These are phyloP conservation scores for Scalopus aquaticus DNA, from an alignment of 2,113 vertebrate species.

Conservation along the genomic window DNA sequence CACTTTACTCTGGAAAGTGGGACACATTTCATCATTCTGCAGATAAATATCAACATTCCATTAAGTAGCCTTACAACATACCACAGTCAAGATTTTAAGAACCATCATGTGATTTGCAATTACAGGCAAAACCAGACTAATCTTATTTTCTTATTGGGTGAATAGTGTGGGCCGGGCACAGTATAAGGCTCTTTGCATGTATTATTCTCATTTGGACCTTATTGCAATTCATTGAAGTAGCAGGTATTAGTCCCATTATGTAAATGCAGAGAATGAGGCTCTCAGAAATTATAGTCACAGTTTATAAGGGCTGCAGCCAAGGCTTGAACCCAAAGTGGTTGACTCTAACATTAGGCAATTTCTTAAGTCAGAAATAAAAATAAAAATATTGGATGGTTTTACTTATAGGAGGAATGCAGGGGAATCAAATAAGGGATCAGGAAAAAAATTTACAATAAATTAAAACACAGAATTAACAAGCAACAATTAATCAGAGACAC, in stretches of 20 bases:
- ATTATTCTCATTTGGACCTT: neutral
- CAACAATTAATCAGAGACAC: too few species aligned
- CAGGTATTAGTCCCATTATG: neutral
- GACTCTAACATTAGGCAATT: neutral
- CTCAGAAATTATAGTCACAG: neutral
- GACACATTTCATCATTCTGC: too few species aligned
- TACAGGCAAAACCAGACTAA: neutral
- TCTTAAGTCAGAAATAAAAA: too few species aligned
- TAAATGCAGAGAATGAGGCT: neutral
- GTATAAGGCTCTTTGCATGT: neutral
- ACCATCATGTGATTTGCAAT: neutral
- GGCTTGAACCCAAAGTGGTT: neutral
- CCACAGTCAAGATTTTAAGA: neutral
- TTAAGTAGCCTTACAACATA: too few species aligned
- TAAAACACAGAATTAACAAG: too few species aligned
- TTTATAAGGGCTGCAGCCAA: neutral
- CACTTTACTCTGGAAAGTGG: too few species aligned
- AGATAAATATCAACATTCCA: too few species aligned
- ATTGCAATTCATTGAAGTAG: neutral
- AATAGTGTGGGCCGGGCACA: neutral
- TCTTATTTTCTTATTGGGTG: neutral
- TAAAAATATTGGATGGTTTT: too few species aligned
- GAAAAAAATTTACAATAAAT: too few species aligned
- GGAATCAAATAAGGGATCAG: too few species aligned
- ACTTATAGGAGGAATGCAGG: too few species aligned